Conservation (phyloP, 1,140 invertebrate species). For the Monochamus saltuarius region DNA sequence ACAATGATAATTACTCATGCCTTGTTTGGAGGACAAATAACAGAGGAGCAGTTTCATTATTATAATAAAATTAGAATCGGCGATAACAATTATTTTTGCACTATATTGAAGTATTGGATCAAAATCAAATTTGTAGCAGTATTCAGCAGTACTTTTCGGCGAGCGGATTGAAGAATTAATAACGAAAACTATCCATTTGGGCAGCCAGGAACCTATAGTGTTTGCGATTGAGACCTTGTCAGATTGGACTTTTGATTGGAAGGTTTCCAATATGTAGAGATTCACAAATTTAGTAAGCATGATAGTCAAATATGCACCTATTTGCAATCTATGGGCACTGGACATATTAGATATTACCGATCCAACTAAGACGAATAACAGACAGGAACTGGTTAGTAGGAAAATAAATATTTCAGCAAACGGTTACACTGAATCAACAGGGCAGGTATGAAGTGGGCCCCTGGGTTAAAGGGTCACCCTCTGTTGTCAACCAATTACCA, state of each 20-base stretch:
- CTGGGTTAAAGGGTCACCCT: neutral
- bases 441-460: slow-evolving; percentile 14
- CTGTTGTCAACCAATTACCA: neutral
- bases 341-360: slow-evolving; percentile 21
- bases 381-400: neutral
- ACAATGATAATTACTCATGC: slow-evolving; percentile 12
- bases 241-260: slow-evolving; percentile 45
- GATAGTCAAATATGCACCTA: slow-evolving; percentile 38
- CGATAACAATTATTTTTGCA: slow-evolving; percentile 4
- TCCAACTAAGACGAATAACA: slow-evolving; percentile 4
- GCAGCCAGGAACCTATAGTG: slow-evolving; percentile 9
- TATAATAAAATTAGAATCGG: neutral
- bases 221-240: slow-evolving; percentile 43
- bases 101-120: slow-evolving; percentile 21
- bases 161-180: slow-evolving; percentile 23
- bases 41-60: slow-evolving; percentile 3
- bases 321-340: slow-evolving; percentile 19
- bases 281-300: slow-evolving; percentile 24
- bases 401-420: neutral
- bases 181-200: slow-evolving; percentile 1
- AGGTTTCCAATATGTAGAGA: slow-evolving; percentile 25
- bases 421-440: slow-evolving; percentile 2
- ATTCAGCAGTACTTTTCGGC: slow-evolving; percentile 10
- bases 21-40: slow-evolving; percentile 17
- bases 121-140: slow-evolving; percentile 23